A percentile compares a stretch with the other conserved stretches of the same genome.
phyloP scores from a whole-genome alignment of 2,797 vertebrate species.

The Sebastes dallii region DNA sequence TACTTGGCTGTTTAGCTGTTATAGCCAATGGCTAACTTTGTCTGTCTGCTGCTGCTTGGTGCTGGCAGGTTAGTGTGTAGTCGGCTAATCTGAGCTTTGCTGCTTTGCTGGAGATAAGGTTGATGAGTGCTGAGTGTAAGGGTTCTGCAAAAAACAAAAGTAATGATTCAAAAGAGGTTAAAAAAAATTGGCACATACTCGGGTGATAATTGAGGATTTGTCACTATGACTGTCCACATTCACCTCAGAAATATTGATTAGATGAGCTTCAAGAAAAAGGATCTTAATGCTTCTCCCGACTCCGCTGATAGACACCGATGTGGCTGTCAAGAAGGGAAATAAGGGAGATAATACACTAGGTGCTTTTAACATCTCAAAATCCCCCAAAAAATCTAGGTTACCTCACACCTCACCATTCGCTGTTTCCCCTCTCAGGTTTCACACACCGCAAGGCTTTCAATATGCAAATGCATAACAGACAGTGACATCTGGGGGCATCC shows the following conservation, averaged over 20 bases:
- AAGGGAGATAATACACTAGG: background rate
- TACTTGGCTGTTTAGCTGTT: background rate
- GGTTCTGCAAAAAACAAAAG: background rate
- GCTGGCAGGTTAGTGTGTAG: background rate
- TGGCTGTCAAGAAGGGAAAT: background rate
- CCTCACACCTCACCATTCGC: background rate
- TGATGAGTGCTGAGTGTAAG: background rate
- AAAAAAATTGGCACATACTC: too few species aligned
- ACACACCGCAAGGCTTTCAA: background rate
- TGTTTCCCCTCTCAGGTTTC: background rate
- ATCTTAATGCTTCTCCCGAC: background rate
- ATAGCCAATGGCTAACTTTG: background rate
- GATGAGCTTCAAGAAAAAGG: background rate
- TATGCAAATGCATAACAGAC: background rate
- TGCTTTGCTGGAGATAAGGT: background rate
- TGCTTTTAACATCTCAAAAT: background rate
- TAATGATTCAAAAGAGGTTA: background rate
- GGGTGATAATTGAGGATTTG: too few species aligned
- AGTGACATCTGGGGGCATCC: background rate
- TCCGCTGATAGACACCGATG: background rate
- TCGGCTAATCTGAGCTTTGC: background rate
- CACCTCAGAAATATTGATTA: background rate
- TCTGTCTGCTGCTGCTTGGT: background rate
- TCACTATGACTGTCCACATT: background rate
- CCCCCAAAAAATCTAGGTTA: background rate